These are phyloP conservation scores for Dasysyrphus albostriatus DNA, from an alignment of 2,888 invertebrate genomes.

Conservation along the genomic window DNA sequence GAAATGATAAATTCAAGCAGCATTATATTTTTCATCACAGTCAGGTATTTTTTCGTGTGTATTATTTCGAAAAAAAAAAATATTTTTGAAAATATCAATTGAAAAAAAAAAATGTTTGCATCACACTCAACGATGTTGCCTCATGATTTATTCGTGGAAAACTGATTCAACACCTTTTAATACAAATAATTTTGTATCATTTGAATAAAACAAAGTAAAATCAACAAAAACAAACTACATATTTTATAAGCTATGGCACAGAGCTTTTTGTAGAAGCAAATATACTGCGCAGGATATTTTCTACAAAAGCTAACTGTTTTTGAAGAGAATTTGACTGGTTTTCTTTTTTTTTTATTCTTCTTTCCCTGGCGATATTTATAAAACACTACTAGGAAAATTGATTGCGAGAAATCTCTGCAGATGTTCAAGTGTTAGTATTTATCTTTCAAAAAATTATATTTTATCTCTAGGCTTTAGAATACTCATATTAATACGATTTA, in stretches of 20 bases:
- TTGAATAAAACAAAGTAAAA: not conserved
- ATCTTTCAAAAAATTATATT: constrained; percentile 12
- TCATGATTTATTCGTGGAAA: constrained; percentile 8
- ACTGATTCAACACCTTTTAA: constrained; percentile 11
- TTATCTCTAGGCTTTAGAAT: constrained; percentile 1
- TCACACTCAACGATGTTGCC: not conserved
- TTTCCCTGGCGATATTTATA: not conserved
- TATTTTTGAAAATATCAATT: not conserved
- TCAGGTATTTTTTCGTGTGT: not conserved
- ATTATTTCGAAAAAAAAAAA: not conserved
- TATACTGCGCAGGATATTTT: constrained; percentile 17
- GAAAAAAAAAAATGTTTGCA: not conserved
- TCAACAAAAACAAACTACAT: too few relatives aligned
- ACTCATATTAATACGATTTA: constrained; percentile 16
- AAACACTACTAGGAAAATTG: constrained; percentile 12
- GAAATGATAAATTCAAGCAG: not conserved
- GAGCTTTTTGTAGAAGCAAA: constrained; percentile 21
- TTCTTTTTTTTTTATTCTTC: not conserved
- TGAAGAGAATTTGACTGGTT: not conserved
- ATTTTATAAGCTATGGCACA: not conserved
- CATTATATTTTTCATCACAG: not conserved
- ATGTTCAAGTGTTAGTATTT: not conserved
- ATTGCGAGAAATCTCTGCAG: constrained; percentile 21
- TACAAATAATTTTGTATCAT: constrained; percentile 4
- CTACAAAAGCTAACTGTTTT: constrained; percentile 4